Evolutionary conservation across 2,888 invertebrate species (phyloP), one percentile per base, ranked within the genome.

Genomic region (Perdita meconis): DNA sequence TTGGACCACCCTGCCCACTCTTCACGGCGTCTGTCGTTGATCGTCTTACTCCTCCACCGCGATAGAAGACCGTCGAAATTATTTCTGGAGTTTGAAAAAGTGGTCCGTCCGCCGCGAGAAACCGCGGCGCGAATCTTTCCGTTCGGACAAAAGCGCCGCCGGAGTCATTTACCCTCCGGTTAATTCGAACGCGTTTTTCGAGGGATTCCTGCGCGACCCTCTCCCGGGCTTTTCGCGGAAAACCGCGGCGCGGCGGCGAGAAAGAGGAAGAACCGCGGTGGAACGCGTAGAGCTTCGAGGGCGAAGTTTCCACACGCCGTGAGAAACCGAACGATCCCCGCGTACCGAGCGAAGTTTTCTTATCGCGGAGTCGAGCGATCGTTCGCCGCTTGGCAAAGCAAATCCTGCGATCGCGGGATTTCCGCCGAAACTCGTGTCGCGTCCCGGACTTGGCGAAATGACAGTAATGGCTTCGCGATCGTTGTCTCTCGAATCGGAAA

Each of bases 361-460:
- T 13, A n/a, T n/a, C n/a, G n/a, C 40, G 40, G 13, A n/a, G 19
- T 1, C 26, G n/a, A 6, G 8, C 42, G 53, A 34, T 16, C 19
- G 36, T 13, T 16, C 19, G 36, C n/a, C 19, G 47, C 38, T 76
- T 70, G 78, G 70, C 78, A 78, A 78, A 70, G 78, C 78, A 70
- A 66, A 68, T 34, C 53, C 63, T 13, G 34, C 6, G 73, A 61
- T 56, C 47, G 53, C 12, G 30, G 40, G 50, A 69, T 53, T 57
- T 30, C 40, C 64, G 16, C 40, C 56, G 51, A 72, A 67, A 67
- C 51, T 22, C 59, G n/a, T 57, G 57, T 38, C 75, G 78, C 56
- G 74, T 22, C 55, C 56, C 60, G 60, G 53, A 67, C 47, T 61
- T 64, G 75, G 64, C 77, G 66, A 76, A 76, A 78, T 66, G 78